Evolutionary conservation across 2,888 invertebrate genomes (phyloP).

Genomic region (Tetanocera ferruginea): DNA sequence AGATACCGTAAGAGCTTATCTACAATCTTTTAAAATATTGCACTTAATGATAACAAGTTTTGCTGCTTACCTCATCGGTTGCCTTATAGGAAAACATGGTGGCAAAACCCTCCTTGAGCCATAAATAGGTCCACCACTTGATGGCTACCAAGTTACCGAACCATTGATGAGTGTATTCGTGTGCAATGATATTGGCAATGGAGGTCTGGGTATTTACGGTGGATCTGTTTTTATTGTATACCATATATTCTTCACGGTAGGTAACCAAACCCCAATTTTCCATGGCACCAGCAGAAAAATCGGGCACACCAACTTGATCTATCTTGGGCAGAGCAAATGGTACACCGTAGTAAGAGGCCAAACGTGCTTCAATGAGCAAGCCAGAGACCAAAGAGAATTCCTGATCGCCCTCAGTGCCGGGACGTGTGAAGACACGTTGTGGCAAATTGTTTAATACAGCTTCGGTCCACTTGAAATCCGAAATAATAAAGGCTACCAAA

Average conservation of each 20-base stretch:
- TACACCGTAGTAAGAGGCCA: constrained; percentile 80
- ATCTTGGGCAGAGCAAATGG: constrained; percentile 83
- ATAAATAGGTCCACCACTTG: constrained; percentile 79
- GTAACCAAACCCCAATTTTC: constrained; percentile 95
- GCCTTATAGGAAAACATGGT: constrained; percentile 62
- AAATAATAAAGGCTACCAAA: constrained; percentile 83
- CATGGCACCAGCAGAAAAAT: constrained; percentile 89
- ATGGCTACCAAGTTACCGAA: constrained; percentile 82
- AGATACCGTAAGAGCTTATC: too few relatives aligned
- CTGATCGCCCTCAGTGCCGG: constrained; percentile 68
- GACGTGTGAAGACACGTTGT: constrained; percentile 64
- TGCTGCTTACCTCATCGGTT: constrained; percentile 56
- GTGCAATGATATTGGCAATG: constrained; percentile 73
- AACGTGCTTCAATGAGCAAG: constrained; percentile 76
- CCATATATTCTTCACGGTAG: constrained; percentile 65
- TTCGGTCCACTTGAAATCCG: constrained; percentile 70
- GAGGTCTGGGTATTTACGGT: constrained; percentile 62
- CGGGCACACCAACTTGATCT: constrained; percentile 90
- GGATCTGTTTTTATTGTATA: constrained; percentile 60
- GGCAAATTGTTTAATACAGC: constrained; percentile 54
- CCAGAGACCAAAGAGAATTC: constrained; percentile 82
- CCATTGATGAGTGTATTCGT: constrained; percentile 82
- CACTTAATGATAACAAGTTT: background rate
- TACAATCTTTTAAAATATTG: too few relatives aligned
- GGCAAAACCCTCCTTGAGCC: constrained; percentile 81